These are phyloP conservation scores for Pseudoips prasinana DNA, from an alignment of 2,888 invertebrate genomes.

Conservation along the genomic window DNA sequence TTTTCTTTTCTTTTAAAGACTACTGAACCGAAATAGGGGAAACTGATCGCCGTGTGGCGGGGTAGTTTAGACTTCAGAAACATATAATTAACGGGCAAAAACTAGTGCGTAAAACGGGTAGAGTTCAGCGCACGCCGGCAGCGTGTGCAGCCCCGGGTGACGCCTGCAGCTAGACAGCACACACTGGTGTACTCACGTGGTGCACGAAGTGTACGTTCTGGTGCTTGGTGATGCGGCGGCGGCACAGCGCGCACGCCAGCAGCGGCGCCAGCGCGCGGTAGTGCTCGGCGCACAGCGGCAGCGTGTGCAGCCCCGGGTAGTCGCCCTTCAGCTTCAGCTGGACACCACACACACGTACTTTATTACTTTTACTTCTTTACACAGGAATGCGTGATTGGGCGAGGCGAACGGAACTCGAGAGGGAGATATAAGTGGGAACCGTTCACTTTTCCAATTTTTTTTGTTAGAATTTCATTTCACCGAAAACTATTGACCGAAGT, in stretches of 20 bases:
- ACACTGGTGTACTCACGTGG: constrained; percentile 55
- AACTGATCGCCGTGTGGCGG: too few species aligned
- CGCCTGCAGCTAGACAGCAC: constrained; percentile 75
- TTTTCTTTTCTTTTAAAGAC: too few species aligned
- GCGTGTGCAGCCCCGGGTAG: constrained; percentile 85
- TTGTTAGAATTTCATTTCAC: too few species aligned
- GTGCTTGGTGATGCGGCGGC: constrained; percentile 87
- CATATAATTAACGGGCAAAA: too few species aligned
- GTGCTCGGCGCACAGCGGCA: constrained; percentile 87
- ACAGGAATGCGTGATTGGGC: too few species aligned
- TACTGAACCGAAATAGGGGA: too few species aligned
- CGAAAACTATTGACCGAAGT: too few species aligned
- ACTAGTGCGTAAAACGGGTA: too few species aligned
- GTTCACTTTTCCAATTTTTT: too few species aligned
- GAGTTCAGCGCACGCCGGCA: constrained; percentile 87
- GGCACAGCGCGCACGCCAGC: constrained; percentile 89
- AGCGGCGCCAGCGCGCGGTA: constrained; percentile 87
- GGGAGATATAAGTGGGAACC: too few species aligned
- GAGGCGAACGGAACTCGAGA: too few species aligned
- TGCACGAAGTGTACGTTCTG: constrained; percentile 89
- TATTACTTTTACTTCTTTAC: not conserved
- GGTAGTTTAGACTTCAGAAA: too few species aligned
- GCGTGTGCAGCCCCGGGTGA: constrained; percentile 85
- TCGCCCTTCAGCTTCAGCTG: constrained; percentile 83
- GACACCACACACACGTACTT: constrained; percentile 1